Evolutionary conservation across 64 coral and sea anemone species (phyloP), one percentile per base, ranked within the genome.

Genomic region (Stichodactyla helianthus): DNA sequence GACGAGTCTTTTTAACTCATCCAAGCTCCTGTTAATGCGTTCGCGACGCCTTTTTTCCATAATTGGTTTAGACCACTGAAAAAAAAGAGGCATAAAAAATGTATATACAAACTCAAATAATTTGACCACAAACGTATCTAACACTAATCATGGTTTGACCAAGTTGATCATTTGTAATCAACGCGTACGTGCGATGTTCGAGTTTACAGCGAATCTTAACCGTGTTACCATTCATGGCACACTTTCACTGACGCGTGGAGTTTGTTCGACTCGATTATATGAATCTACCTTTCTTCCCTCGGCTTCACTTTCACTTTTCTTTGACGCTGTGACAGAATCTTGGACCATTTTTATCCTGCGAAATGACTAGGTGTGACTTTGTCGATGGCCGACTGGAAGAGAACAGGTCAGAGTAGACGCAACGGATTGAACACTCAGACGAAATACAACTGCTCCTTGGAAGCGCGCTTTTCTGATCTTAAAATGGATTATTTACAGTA

Each of bases 1-100:
- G 11, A 96, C 91, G 18, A 96, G 83, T 83, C 71, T 79, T 57
- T 96, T 96, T 0, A 96, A 78, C 63, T 96, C 91, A 27, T 90
- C 90, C 8, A 96, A 83, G 51, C 89, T 96, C 68, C 85, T 71
- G 53, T 96, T 96, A 35, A 96, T 96, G 54, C 94, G 74, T 87
- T 95, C 94, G 0, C 94, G 94, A 19, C 94, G 71, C 79, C 91
- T 96, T 78, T 96, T 96, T 25, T 96, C 94, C 94, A 96, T 96
- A 5, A 92, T 79, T 64, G 91, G 94, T 44, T 96, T 96, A 96
- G 94, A 93, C 81, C 94, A 96, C 94, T 96, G 53, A 51, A 79
- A 82, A 55, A 89, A 5, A 68, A 27, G 68, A 58, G 54, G 58
- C 53, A 70, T 5, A 76, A 19, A 9, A 58, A 15, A 11, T 58